Percentiles rank a stretch among this genome's conserved stretches.
Evolutionary conservation across 2,888 invertebrate genomes (phyloP).

Genomic region (Syrphus vitripennis): DNA sequence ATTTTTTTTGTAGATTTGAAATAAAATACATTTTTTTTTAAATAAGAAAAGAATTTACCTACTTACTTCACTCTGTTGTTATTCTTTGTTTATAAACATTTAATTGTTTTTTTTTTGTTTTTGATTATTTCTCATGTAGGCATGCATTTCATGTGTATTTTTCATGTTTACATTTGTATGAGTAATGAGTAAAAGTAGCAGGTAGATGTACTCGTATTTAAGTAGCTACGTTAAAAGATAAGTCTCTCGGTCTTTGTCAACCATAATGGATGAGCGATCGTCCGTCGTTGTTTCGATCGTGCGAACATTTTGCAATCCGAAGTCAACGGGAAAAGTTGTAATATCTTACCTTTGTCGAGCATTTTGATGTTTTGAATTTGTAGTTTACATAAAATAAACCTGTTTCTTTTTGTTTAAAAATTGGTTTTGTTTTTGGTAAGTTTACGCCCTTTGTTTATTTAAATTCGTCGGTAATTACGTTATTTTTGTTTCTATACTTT

Average conservation of each 20-base stretch:
- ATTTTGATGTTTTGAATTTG: not conserved
- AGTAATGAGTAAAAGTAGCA: not conserved
- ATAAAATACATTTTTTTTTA: not conserved
- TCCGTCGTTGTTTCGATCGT: not conserved
- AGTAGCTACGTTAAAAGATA: no score
- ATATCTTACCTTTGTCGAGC: not conserved
- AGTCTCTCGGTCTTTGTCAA: not conserved
- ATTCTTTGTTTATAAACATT: not conserved
- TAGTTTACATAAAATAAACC: not conserved
- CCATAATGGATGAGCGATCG: not conserved
- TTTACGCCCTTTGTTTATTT: not conserved
- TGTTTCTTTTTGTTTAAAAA: not conserved
- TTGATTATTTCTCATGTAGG: not conserved
- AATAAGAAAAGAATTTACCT: not conserved
- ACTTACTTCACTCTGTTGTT: not conserved
- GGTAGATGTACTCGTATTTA: not conserved
- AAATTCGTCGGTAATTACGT: not conserved
- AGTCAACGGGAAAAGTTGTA: slow-evolving; percentile 4
- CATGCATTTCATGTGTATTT: not conserved
- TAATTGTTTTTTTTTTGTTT: not conserved
- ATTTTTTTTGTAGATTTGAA: not conserved
- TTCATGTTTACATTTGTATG: not conserved
- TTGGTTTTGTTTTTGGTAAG: not conserved
- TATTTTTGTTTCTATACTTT: not conserved
- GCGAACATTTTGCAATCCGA: not conserved